Base-by-base conservation (phyloP, 35 echinoderm and acorn worm genomes). In the Heliocidaris tuberculata region DNA sequence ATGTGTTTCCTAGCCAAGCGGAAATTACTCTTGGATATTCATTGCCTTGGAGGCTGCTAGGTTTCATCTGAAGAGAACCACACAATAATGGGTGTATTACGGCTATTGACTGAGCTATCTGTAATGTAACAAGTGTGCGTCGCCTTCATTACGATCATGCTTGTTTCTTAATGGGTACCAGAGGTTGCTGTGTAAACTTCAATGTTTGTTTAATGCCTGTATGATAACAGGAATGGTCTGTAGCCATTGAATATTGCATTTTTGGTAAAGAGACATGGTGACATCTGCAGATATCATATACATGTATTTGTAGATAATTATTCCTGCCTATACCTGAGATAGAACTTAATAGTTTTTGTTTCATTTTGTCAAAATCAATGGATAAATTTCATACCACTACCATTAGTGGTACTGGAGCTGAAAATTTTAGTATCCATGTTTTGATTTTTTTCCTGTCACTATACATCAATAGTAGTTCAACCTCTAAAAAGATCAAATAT, bases 91-190 rank as follows among this genome's bases (percentile, higher is more conserved):
- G 47, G 87, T 89, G 87, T 89, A 32, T 48, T 32, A 48, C 5
- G 87, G 47, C 1, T 89, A 89, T 89, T 89, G 87, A 89, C 87
- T 32, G 31, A 89, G 17, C 87, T 31, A 15, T 89, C 47, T 15
- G 47, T 48, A 48, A 89, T 89, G 87, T 48, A 32, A 89, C 87
- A 89, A 89, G 87, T 89, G 87, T 31, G 87, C 32, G 85, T 86
- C 21, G 87, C 31, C 19, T 12, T 48, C 32, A 32, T 89, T 89
- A 31, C 47, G 9, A 9, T 30, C 87, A 7, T 78, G 65, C 65
- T 78, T 19, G 4, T 78, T 78, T 24, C 65, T 19, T 78, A 78
- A 78, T 78, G 65, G 65, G 65, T 7, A n/a, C 21, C 65, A 78
- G 27, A 4, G 65, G 1, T n/a, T 78, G 65, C 27, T 78, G 27